Conservation (phyloP, 2,888 invertebrate species). For the Drosophila helvetica region DNA sequence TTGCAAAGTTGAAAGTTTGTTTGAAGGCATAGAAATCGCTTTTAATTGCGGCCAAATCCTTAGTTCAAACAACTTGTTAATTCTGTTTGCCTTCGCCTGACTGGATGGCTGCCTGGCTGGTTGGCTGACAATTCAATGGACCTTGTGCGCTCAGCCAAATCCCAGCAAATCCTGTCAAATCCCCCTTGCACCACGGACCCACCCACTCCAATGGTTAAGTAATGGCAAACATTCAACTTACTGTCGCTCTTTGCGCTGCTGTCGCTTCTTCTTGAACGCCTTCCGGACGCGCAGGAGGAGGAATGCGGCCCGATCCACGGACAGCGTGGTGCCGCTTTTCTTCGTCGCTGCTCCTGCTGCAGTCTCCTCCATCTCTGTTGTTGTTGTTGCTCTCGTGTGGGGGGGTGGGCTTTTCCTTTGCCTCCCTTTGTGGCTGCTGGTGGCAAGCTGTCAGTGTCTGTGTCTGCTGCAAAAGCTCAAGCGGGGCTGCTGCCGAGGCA, state of each 20-base stretch:
- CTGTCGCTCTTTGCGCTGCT: conserved; percentile 94
- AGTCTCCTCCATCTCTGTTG: conserved; percentile 58
- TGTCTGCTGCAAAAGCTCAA: conserved; percentile 31
- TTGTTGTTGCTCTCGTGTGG: conserved; percentile 20
- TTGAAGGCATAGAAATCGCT: conserved; percentile 38
- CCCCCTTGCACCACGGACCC: background rate
- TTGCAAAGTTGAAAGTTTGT: conserved; percentile 3
- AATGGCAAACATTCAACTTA: conserved; percentile 85
- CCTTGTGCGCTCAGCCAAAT: conserved; percentile 51
- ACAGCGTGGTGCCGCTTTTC: conserved; percentile 85
- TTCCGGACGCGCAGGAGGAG: conserved; percentile 93
- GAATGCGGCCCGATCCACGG: conserved; percentile 95
- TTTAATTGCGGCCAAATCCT: conserved; percentile 49
- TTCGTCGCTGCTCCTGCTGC: conserved; percentile 69
- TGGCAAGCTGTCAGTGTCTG: conserved; percentile 35
- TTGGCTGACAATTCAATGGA: conserved; percentile 60
- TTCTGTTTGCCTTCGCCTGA: conserved; percentile 37
- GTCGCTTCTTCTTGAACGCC: conserved; percentile 95
- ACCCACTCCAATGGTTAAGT: conserved; percentile 29
- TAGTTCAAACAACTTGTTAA: conserved; percentile 41
- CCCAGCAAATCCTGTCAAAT: conserved; percentile 39
- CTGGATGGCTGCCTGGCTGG: background rate
- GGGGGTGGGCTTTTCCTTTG: conserved; percentile 2
- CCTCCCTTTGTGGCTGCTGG: conserved; percentile 20
- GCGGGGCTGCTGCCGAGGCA: conserved; percentile 20